These are phyloP conservation scores for Schizotus pectinicornis DNA, from an alignment of 2,888 invertebrate genomes.

Conservation along the genomic window DNA sequence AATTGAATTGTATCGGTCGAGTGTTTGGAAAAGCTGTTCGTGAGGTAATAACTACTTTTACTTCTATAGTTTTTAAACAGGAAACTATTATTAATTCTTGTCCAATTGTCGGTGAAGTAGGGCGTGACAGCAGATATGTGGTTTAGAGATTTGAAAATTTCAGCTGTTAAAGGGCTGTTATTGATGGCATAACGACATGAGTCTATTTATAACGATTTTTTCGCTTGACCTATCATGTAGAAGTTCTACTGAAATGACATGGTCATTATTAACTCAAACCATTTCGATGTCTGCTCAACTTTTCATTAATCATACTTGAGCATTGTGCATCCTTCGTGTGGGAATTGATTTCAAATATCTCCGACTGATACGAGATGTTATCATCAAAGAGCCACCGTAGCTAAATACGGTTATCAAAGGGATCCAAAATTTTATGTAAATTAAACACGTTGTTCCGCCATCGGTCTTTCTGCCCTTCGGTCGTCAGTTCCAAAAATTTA, in stretches of 20 bases:
- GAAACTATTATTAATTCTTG: too few relatives aligned
- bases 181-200: slow-evolving; percentile 5
- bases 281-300: slow-evolving; percentile 13
- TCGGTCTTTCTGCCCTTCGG: too few relatives aligned
- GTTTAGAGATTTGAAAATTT: neutral
- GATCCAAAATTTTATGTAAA: slow-evolving; percentile 35
- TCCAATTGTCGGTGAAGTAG: too few relatives aligned
- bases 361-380: too few relatives aligned
- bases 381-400: slow-evolving; percentile 3
- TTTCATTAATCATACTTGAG: slow-evolving; percentile 18
- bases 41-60: slow-evolving; percentile 4
- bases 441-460: neutral
- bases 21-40: neutral
- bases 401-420: slow-evolving; percentile 36
- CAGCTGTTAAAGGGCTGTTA: slow-evolving; percentile 1
- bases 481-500: too few relatives aligned
- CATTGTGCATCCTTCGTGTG: slow-evolving; percentile 1
- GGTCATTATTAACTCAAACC: slow-evolving; percentile 19
- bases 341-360: slow-evolving; percentile 3
- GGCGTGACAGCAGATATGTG: neutral
- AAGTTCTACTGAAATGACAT: slow-evolving; percentile 23
- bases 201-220: slow-evolving; percentile 17
- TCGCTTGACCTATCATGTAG: slow-evolving; percentile 18
- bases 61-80: neutral
- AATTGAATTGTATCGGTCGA: too few relatives aligned